Base-by-base conservation (phyloP, 2,113 vertebrate genomes). In the Zingel zingel region DNA sequence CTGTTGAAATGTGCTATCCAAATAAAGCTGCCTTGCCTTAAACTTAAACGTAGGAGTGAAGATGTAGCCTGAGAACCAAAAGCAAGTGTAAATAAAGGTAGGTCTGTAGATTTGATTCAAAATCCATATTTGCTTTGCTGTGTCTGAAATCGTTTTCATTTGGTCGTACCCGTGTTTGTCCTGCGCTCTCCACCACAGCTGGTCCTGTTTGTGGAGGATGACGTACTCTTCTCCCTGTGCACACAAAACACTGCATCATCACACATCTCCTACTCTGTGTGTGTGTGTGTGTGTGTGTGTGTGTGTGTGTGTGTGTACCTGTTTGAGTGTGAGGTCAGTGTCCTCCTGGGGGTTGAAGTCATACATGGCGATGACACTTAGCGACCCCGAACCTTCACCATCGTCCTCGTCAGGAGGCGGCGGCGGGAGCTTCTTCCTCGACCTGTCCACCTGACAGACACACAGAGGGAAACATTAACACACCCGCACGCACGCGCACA, bases 151-250 rank as follows among this genome's bases (percentile, higher is more conserved):
- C 4, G 1, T 1, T 58, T 57, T 12, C 1, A 9, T n/a, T 16
- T n/a, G 0, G 14, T 62, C 36, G 0, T 50, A 97, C 97, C 97
- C 97, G 0, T 94, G 75, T 45, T 30, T 88, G 83, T 98, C 97
- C 93, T 97, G 95, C 2, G 96, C 97, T 53, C 94, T 94, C 97
- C 97, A 98, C 97, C 97, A 97, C 79, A 97, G 95, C 77, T 96
- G 94, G 87, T 97, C 95, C 27, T 92, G 93, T 69, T 97, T 96
- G 86, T 97, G 96, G 0, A 98, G 83, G 66, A 98, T 94, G 79
- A 91, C 70, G 69, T 98, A 98, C 78, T 96, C 96, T 61, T 97
- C 96, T 0, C 96, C 96, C 79, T 95, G 95, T 51, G 23, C 25
- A 89, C 53, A 9, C 25, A 56, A 58, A 61, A 74, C 45, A 39